phyloP scores from a whole-genome alignment of 1,140 invertebrate species.

The Zaprionus ghesquierei region DNA sequence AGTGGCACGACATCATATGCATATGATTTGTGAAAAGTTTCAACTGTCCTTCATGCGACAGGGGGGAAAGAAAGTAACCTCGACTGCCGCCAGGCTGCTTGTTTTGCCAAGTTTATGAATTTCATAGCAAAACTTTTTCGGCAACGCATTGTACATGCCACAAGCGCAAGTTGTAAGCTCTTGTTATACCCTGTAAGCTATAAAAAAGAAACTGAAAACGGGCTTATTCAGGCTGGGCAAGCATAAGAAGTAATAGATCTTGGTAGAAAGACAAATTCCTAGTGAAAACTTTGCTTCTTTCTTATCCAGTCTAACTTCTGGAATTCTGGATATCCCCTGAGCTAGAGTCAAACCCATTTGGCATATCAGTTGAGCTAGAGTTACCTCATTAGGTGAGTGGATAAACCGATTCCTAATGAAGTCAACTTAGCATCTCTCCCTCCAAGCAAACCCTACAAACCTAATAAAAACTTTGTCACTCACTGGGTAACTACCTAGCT shows the following conservation, averaged over 20 bases:
- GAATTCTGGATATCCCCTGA: no score
- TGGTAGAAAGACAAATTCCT: no score
- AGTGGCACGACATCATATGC: conserved; percentile 71
- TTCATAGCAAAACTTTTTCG: conserved; percentile 77
- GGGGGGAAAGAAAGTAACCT: not conserved
- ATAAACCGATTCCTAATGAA: not conserved
- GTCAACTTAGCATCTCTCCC: not conserved
- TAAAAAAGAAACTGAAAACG: not conserved
- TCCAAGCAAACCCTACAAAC: not conserved
- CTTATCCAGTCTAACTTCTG: no score
- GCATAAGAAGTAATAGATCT: not conserved
- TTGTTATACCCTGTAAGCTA: conserved; percentile 49
- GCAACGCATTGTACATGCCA: conserved; percentile 44
- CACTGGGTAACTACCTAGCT: not conserved
- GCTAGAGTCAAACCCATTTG: no score
- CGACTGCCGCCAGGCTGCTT: conserved; percentile 35
- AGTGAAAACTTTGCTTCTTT: no score
- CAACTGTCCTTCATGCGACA: conserved; percentile 32
- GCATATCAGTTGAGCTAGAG: not conserved
- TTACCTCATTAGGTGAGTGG: not conserved
- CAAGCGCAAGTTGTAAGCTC: conserved; percentile 66
- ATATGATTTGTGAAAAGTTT: conserved; percentile 76
- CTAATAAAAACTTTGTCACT: not conserved
- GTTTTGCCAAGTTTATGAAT: conserved; percentile 77
- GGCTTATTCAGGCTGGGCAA: not conserved